Base-by-base conservation (phyloP, 2,888 invertebrate species). In the Protophormia terraenovae region DNA sequence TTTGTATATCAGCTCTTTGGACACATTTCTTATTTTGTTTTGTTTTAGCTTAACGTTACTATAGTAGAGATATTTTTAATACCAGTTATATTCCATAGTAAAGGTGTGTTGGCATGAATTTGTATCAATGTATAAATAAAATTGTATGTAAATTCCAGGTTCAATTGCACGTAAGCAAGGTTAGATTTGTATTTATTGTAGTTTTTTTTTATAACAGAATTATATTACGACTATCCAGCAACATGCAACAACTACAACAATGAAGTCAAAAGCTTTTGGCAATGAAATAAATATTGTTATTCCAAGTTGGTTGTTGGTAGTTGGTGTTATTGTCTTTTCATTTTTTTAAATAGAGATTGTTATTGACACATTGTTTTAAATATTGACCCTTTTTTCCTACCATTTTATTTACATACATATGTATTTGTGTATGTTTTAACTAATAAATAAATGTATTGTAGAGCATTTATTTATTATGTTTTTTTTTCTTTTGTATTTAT, bases 161-260 rank as follows among this genome's bases (percentile, higher is more conserved):
- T 87, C 87, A 88, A 88, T 88, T 88, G 87, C 87, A 87, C 84
- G 87, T 87, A 87, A 88, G 86, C 67, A 87, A 87, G 87, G 86
- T 84, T 80, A 86, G 86, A 87, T 78, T 86, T 75, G 85, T 79
- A 79, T 82, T 82, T 84, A 79, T 83, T 80, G 72, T 45, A 73
- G 83, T 79, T 84, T 72, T n/a, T n/a, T n/a, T n/a, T 78, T 77
- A 67, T 83, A 64, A 24, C 62, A 79, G 69, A 62, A 64, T 78
- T 78, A 78, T 66, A 66, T 72, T 53, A 27, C 27, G 2, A 29
- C n/a, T 7, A 19, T 12, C 4, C 5, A 6, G 41, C 12, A 12
- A 29, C 5, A 27, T 16, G 16, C 32, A 24, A 45, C 35, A 47
- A 35, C 72, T 16, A 55, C 14, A 29, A 45, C 10, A 58, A 22